Evolutionary conservation across 2,113 vertebrate genomes (phyloP).

Genomic region (Caranx melampygus): DNA sequence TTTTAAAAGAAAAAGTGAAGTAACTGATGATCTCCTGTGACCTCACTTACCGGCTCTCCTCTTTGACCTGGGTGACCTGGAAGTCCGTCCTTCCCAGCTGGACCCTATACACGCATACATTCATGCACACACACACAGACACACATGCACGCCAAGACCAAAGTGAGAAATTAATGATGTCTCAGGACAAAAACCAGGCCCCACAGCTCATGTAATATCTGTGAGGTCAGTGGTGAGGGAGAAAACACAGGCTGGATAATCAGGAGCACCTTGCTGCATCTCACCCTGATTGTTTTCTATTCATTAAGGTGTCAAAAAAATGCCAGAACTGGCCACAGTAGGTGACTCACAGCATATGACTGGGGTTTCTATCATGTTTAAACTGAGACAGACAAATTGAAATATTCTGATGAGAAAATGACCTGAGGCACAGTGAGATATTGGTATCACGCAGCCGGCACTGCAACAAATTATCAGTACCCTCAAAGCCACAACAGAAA

Average conservation of each 20-base stretch:
- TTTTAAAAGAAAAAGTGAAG: background rate
- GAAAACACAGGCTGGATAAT: background rate
- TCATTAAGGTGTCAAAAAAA: background rate
- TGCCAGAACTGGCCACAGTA: background rate
- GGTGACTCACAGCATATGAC: background rate
- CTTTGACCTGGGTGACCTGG: slow-evolving; percentile 98
- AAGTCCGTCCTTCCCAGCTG: slow-evolving; percentile 95
- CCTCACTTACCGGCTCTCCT: slow-evolving; percentile 93
- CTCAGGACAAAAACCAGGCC: background rate
- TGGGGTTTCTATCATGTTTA: background rate
- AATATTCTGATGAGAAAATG: background rate
- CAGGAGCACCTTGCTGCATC: background rate
- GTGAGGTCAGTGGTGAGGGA: background rate
- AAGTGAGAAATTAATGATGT: background rate
- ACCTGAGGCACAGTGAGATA: background rate
- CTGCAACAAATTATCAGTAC: background rate
- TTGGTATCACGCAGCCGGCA: background rate
- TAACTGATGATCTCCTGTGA: background rate
- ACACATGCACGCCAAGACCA: background rate
- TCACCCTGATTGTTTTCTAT: background rate
- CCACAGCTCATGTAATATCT: background rate
- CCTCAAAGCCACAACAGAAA: background rate
- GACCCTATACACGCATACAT: slow-evolving; percentile 84
- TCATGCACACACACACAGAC: background rate
- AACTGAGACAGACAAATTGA: background rate